Evolutionary conservation across 1,140 invertebrate species (phyloP).

Genomic region (Drosophila micromelanica): DNA sequence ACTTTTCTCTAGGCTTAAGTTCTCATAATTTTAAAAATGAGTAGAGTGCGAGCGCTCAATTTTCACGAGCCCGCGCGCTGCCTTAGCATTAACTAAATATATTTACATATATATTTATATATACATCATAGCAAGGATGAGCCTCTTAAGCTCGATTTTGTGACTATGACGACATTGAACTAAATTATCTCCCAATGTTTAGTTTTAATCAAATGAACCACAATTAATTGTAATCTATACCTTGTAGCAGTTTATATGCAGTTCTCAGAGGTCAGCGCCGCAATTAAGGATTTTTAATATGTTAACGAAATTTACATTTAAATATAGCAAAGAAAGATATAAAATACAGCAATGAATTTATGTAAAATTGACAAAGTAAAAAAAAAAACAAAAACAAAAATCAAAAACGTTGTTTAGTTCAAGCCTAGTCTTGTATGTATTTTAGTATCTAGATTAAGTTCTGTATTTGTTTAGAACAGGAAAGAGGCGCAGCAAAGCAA

Average conservation of each 20-base stretch:
- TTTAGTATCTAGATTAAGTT: slow-evolving; percentile 35
- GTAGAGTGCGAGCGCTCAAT: slow-evolving; percentile 54
- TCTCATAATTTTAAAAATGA: slow-evolving; percentile 64
- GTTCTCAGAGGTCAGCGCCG: slow-evolving; percentile 64
- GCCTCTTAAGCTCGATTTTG: slow-evolving; percentile 34
- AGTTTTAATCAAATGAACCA: slow-evolving; percentile 63
- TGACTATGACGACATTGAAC: slow-evolving; percentile 47
- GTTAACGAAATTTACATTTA: slow-evolving; percentile 75
- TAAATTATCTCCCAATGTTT: slow-evolving; percentile 61
- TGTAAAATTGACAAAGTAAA: slow-evolving; percentile 55
- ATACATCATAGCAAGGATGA: slow-evolving; percentile 30
- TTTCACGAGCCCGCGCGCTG: slow-evolving; percentile 51
- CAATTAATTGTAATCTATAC: slow-evolving; percentile 65
- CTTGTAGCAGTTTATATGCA: slow-evolving; percentile 70
- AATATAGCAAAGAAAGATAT: slow-evolving; percentile 74
- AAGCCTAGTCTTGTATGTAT: slow-evolving; percentile 41
- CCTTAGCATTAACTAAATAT: slow-evolving; percentile 59
- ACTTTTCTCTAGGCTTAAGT: slow-evolving; percentile 72
- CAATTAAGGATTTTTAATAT: slow-evolving; percentile 63
- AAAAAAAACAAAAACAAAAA: slow-evolving; percentile 34
- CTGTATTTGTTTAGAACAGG: slow-evolving; percentile 40
- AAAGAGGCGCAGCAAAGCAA: slow-evolving; percentile 15
- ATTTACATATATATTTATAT: slow-evolving; percentile 24
- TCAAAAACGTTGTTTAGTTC: slow-evolving; percentile 44
- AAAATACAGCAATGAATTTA: slow-evolving; percentile 57